These are phyloP conservation scores for Panthera leo DNA, from an alignment of 2,113 vertebrate genomes.

Conservation along the genomic window DNA sequence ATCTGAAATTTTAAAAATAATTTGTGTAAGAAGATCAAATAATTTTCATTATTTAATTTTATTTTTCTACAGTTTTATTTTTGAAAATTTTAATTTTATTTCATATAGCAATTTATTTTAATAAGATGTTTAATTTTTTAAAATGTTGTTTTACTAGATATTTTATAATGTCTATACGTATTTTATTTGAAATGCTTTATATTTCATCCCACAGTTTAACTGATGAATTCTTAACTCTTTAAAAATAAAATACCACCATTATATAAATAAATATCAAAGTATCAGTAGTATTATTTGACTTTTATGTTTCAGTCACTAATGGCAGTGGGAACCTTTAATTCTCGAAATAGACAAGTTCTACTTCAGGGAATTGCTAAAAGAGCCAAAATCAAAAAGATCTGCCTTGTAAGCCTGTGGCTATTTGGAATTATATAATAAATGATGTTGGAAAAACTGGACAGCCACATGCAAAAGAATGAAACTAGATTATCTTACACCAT, in stretches of 20 bases:
- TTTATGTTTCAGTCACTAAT: slow-evolving; percentile 3
- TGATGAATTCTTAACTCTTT: background rate
- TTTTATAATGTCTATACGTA: background rate
- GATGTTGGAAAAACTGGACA: background rate
- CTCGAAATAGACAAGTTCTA: slow-evolving; percentile 4
- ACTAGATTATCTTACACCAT: background rate
- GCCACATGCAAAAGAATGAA: background rate
- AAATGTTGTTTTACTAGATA: background rate
- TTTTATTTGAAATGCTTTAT: slow-evolving; percentile 48
- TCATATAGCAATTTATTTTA: slow-evolving; percentile 28
- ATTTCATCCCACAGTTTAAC: slow-evolving; percentile 23
- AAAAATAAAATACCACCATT: background rate
- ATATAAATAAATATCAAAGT: slow-evolving; percentile 27
- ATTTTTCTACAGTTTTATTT: slow-evolving; percentile 35
- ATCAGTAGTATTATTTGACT: slow-evolving; percentile 11
- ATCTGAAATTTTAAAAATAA: background rate
- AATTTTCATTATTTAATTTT: slow-evolving; percentile 32
- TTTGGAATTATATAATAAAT: background rate
- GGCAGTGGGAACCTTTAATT: background rate
- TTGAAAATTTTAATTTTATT: slow-evolving; percentile 6
- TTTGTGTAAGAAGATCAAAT: slow-evolving; percentile 4
- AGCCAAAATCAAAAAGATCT: background rate
- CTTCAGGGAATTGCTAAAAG: background rate
- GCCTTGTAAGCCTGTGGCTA: background rate
- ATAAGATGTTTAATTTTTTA: background rate